phyloP scores from a whole-genome alignment of 2,797 vertebrate species.

The Sylvia borin region DNA sequence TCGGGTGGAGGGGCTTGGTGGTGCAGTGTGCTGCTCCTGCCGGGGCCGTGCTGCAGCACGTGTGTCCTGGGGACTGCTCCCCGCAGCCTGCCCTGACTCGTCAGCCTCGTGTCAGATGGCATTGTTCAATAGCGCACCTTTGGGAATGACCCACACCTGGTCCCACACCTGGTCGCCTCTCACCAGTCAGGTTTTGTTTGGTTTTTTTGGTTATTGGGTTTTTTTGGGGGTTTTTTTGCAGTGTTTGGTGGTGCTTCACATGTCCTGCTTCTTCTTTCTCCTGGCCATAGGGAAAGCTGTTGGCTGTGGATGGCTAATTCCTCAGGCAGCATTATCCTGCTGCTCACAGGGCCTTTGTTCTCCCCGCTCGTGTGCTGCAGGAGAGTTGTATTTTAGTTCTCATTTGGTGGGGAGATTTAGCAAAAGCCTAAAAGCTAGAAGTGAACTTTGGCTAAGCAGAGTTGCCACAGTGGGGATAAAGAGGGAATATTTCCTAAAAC shows the following conservation, averaged over 20 bases:
- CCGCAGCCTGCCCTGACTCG: background rate
- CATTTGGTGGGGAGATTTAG: background rate
- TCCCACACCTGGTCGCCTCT: accelerated
- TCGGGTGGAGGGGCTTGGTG: background rate
- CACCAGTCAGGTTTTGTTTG: accelerated
- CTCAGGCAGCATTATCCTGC: background rate
- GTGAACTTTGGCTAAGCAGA: background rate
- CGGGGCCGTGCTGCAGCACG: background rate
- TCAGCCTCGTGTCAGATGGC: accelerated
- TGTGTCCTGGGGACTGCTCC: background rate
- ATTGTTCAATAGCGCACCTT: accelerated
- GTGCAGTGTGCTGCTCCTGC: background rate
- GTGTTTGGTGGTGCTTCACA: background rate
- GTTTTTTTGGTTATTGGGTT: too few relatives aligned
- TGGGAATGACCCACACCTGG: accelerated
- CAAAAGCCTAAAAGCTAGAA: background rate
- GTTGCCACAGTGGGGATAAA: background rate
- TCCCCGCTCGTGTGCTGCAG: background rate
- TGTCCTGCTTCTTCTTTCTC: background rate
- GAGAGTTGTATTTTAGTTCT: background rate
- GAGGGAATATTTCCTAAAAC: background rate
- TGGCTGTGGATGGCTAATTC: background rate
- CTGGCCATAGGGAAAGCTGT: background rate
- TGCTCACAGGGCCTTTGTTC: background rate
- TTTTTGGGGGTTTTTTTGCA: background rate